These are phyloP conservation scores for Phlogophora meticulosa DNA, from an alignment of 2,888 invertebrate species.

Conservation along the genomic window DNA sequence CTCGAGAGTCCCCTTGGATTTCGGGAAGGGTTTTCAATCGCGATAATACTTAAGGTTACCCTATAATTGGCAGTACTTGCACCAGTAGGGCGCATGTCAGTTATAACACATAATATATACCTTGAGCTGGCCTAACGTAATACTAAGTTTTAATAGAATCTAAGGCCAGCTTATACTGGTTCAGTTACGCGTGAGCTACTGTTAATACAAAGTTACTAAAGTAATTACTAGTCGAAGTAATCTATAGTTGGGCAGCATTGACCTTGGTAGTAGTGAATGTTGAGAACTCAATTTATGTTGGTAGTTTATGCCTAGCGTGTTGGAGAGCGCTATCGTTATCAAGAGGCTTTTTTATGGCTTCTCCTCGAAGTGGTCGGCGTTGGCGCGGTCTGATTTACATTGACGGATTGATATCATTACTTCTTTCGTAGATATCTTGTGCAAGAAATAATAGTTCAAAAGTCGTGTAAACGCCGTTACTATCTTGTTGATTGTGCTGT, in stretches of 20 bases:
- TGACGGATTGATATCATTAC: slow-evolving; percentile 19
- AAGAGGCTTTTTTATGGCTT: slow-evolving; percentile 40
- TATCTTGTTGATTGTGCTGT: neutral
- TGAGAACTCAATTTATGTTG: slow-evolving; percentile 38
- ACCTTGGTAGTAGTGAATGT: slow-evolving; percentile 23
- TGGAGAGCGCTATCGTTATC: slow-evolving; percentile 30
- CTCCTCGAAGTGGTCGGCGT: slow-evolving; percentile 22
- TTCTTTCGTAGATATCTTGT: slow-evolving; percentile 3
- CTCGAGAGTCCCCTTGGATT: too few relatives aligned
- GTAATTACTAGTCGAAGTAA: neutral
- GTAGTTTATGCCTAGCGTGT: slow-evolving; percentile 46
- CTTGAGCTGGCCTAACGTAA: too few relatives aligned
- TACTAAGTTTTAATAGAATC: too few relatives aligned
- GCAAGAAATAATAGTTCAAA: neutral
- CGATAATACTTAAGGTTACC: too few relatives aligned
- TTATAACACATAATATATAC: too few relatives aligned
- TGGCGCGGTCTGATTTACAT: slow-evolving; percentile 21
- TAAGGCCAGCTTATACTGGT: too few relatives aligned
- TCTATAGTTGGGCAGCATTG: slow-evolving; percentile 18
- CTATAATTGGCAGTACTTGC: too few relatives aligned
- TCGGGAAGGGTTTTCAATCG: too few relatives aligned
- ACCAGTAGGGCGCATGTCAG: too few relatives aligned
- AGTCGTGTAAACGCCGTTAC: neutral
- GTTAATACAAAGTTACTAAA: too few relatives aligned
- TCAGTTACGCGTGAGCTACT: too few relatives aligned